phyloP scores from a whole-genome alignment of 92 coral and sea anemone genomes.

The Ricordea florida region DNA sequence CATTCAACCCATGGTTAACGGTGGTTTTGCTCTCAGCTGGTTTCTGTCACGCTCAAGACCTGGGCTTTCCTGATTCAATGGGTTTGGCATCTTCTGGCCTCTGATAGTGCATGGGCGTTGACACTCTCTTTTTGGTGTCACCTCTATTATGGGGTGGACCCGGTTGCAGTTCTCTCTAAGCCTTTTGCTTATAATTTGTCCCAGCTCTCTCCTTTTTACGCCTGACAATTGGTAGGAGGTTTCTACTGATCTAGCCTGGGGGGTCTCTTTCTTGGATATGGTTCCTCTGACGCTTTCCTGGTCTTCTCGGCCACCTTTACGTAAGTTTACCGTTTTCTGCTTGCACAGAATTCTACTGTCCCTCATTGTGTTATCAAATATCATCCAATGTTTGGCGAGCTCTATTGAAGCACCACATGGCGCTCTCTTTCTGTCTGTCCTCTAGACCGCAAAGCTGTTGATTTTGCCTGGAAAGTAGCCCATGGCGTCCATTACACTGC shows the following conservation, averaged over 20 bases:
- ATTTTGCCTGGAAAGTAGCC: no score
- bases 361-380: no score
- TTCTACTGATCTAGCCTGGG: rapidly evolving
- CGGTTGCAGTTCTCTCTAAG: neutral
- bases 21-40: neutral
- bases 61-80: neutral
- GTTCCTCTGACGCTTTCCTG: no score
- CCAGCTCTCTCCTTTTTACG: neutral
- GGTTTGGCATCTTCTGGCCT: neutral
- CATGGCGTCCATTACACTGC: no score
- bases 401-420: no score
- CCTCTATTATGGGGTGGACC: neutral
- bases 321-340: no score
- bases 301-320: no score
- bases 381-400: no score
- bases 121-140: neutral
- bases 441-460: no score
- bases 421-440: no score
- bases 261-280: no score
- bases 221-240: neutral
- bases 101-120: neutral
- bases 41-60: neutral
- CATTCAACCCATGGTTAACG: neutral
- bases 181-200: neutral
- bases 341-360: no score